Conservation (phyloP, 2,797 vertebrate species). For the Acomys russatus region DNA sequence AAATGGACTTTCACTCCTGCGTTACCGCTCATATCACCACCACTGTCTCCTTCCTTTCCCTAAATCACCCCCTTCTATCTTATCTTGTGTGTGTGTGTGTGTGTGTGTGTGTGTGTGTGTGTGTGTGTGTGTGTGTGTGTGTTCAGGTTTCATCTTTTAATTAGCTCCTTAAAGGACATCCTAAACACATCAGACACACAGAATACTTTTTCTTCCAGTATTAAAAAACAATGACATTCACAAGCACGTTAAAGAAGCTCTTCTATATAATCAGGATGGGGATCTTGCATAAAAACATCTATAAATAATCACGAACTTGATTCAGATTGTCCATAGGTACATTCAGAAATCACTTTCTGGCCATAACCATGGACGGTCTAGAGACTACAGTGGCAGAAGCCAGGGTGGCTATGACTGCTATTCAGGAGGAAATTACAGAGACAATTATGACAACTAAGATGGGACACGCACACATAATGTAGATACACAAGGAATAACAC, state of each 20-base stretch:
- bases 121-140: too few relatives aligned
- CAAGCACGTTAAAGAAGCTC: conserved; percentile 82
- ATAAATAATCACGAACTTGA: conserved; percentile 43
- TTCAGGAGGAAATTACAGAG: too few relatives aligned
- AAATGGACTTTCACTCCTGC: not conserved
- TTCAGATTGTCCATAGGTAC: conserved; percentile 48
- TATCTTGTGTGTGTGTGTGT: too few relatives aligned
- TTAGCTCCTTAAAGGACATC: conserved; percentile 71
- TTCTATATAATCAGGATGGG: conserved; percentile 63
- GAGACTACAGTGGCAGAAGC: too few relatives aligned
- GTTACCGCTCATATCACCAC: too few relatives aligned
- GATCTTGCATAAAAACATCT: conserved; percentile 53
- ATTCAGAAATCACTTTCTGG: conserved; percentile 70
- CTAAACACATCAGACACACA: conserved; percentile 79
- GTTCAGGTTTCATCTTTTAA: conserved; percentile 79
- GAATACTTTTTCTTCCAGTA: conserved; percentile 91
- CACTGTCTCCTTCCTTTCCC: not conserved
- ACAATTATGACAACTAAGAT: too few relatives aligned
- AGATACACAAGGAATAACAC: too few relatives aligned
- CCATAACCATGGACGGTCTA: conserved; percentile 62
- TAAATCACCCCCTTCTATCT: not conserved
- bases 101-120: too few relatives aligned
- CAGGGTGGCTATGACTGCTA: too few relatives aligned
- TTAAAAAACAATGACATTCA: conserved; percentile 90
- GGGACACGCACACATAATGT: too few relatives aligned